Percentiles rank a stretch among this genome's conserved stretches.
Evolutionary conservation across 2,888 invertebrate genomes (phyloP).

Genomic region (Heteromyza rotundicornis): DNA sequence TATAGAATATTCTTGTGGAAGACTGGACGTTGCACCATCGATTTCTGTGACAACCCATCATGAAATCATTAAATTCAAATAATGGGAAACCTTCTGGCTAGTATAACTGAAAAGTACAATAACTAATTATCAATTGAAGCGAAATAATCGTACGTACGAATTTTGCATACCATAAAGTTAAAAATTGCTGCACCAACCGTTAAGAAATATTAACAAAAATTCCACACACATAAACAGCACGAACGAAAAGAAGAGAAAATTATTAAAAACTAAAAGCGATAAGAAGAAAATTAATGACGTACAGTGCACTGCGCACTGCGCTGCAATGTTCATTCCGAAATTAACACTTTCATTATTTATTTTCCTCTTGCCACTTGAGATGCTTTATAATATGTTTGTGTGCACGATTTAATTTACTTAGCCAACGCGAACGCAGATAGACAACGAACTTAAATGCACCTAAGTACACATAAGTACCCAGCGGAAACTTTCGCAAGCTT

Average conservation of each 20-base stretch:
- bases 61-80: too few species aligned
- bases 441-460: too few species aligned
- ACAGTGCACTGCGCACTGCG: slow-evolving; percentile 30
- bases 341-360: slow-evolving; percentile 36
- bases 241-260: slow-evolving; percentile 11
- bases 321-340: slow-evolving; percentile 28
- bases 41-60: too few species aligned
- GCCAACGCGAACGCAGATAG: not conserved
- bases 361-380: slow-evolving; percentile 18
- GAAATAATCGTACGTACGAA: not conserved
- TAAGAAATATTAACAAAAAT: not conserved
- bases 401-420: slow-evolving; percentile 11
- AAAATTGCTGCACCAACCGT: not conserved
- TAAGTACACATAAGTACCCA: too few species aligned
- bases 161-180: not conserved
- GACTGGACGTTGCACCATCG: too few species aligned
- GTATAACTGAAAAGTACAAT: too few species aligned
- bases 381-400: slow-evolving; percentile 9
- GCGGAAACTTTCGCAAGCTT: too few species aligned
- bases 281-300: slow-evolving; percentile 16
- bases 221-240: not conserved
- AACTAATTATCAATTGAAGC: not conserved
- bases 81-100: too few species aligned
- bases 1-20: too few species aligned
- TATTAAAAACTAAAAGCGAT: not conserved